Percentiles rank a stretch among this genome's conserved stretches.
phyloP scores from a whole-genome alignment of 2,113 vertebrate species.

The Scomber japonicus region DNA sequence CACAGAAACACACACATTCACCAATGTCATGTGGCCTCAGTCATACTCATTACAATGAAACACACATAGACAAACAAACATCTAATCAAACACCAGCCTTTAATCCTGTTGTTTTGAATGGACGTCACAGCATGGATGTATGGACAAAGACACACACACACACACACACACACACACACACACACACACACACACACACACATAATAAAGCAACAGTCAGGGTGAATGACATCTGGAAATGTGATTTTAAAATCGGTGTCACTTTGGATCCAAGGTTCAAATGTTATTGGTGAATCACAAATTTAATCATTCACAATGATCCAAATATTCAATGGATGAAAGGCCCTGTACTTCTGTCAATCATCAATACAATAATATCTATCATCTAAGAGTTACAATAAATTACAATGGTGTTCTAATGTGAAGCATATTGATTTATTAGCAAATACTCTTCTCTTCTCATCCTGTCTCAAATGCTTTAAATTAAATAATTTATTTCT shows the following conservation, averaged over 20 bases:
- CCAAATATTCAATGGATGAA: too few relatives aligned
- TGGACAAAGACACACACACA: slow-evolving; percentile 9
- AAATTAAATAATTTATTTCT: slow-evolving; percentile 16
- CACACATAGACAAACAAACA: slow-evolving; percentile 67
- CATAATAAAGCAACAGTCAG: neutral
- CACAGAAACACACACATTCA: neutral
- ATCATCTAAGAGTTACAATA: too few relatives aligned
- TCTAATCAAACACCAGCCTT: slow-evolving; percentile 74
- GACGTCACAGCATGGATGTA: slow-evolving; percentile 20
- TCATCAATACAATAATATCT: too few relatives aligned
- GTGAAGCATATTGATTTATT: too few relatives aligned
- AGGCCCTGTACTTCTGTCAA: too few relatives aligned
- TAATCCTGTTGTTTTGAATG: slow-evolving; percentile 80
- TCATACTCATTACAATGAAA: slow-evolving; percentile 70
- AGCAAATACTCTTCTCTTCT: too few relatives aligned
- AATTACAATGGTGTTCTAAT: too few relatives aligned
- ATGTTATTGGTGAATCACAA: neutral
- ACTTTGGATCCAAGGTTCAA: slow-evolving; percentile 1
- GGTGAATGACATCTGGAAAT: too few relatives aligned
- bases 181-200: neutral
- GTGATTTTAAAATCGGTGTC: neutral
- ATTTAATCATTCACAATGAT: neutral
- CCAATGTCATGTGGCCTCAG: slow-evolving; percentile 35
- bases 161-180: neutral
- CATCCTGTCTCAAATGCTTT: too few relatives aligned